These are phyloP conservation scores for Sitobion miscanthi DNA, from an alignment of 1,140 invertebrate species.

Conservation along the genomic window DNA sequence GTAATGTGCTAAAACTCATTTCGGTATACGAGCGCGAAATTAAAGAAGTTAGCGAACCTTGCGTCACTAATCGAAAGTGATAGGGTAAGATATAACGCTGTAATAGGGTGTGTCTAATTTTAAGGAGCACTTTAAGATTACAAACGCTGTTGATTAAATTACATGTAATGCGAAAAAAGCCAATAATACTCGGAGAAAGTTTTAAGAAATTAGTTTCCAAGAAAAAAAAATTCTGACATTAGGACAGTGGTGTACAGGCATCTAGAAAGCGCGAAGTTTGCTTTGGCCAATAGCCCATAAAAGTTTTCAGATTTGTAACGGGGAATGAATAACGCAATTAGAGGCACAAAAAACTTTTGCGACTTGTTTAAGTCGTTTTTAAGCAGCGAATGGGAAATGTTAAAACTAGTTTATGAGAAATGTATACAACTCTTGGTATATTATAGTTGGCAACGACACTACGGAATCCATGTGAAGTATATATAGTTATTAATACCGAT, in stretches of 20 bases:
- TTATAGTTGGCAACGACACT: conserved; percentile 22
- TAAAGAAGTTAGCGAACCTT: background rate
- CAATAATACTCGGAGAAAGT: conserved; percentile 37
- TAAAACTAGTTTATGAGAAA: conserved; percentile 20
- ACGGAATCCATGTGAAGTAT: background rate
- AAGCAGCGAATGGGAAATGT: background rate
- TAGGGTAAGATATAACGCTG: background rate
- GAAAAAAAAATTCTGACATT: background rate
- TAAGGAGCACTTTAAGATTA: conserved; percentile 45
- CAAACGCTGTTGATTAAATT: conserved; percentile 42
- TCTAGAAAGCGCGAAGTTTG: conserved; percentile 1
- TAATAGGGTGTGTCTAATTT: conserved; percentile 6
- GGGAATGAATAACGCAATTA: conserved; percentile 55
- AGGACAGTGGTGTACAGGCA: conserved; percentile 15
- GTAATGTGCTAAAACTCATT: background rate
- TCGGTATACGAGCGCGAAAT: background rate
- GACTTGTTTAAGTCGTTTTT: conserved; percentile 48
- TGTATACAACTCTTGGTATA: background rate
- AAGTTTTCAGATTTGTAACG: conserved; percentile 54
- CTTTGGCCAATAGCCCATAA: conserved; percentile 46
- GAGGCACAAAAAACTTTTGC: conserved; percentile 49
- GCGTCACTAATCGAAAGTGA: background rate
- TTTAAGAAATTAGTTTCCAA: conserved; percentile 56
- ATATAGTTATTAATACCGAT: background rate
- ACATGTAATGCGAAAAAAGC: conserved; percentile 33